Base-by-base conservation (phyloP, 1,140 invertebrate species). In the Temnothorax curvispinosus region DNA sequence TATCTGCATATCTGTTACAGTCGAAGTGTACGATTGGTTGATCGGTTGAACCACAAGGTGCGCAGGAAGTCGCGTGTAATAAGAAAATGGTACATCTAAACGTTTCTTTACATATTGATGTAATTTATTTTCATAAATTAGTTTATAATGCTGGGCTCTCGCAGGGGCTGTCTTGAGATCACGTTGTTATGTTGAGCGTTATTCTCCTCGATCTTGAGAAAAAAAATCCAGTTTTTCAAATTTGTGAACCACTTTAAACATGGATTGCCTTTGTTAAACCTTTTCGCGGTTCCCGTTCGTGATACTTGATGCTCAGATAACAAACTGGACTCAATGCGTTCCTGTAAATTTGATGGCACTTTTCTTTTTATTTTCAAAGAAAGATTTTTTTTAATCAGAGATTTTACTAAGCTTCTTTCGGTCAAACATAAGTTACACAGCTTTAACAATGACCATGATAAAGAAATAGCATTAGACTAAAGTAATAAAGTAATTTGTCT, bases 1-100 rank as follows among this genome's bases (percentile, higher is more conserved):
- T 60, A 84, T 82, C 80, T 82, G 38, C 80, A 82, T 82, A 82
- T 84, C 80, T 84, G 80, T 84, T 84, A 84, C 80, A 84, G 80
- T 84, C 80, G 80, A 84, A 84, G 80, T 84, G 80, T 75, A 84
- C 69, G 80, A 82, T 82, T 27, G 52, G 27, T 82, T 84, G 80
- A 84, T 82, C 38, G 52, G 27, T 82, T 84, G 80, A 84, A 75
- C 80, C 69, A 84, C 80, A 84, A 60, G 69, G 80, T 74, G 65
- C 15, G 80, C 69, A 84, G 69, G 80, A 84, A 75, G 69, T 74
- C 13, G 47, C 67, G 80, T 74, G 67, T 84, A 60, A 84, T 74
- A 84, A 84, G 69, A 84, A 84, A 75, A 84, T 84, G 80, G 80
- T 84, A 84, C 80, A 74, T 84, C 15, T 71, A 80, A 27, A 85